A percentile compares a stretch with the other conserved stretches of the same genome.
These are phyloP conservation scores for Ganaspis sp. DNA, from an alignment of 1,140 invertebrate genomes.

Conservation along the genomic window DNA sequence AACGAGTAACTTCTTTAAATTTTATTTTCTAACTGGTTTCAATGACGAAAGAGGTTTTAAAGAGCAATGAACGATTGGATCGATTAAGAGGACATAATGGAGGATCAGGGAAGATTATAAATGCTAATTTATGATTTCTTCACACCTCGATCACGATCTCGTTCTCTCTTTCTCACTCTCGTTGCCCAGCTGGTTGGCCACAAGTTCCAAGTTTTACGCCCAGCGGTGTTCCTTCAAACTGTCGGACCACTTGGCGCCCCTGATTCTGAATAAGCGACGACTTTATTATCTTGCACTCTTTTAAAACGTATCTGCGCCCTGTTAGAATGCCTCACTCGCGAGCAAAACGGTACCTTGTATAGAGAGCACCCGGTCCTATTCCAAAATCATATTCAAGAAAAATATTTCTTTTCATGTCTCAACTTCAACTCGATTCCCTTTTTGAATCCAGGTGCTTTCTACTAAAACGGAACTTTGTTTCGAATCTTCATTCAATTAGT, in stretches of 20 bases:
- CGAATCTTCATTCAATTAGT: too few species aligned
- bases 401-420: not conserved
- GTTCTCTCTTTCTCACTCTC: constrained; percentile 38
- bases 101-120: constrained; percentile 52
- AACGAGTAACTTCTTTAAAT: too few species aligned
- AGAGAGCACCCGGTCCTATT: not conserved
- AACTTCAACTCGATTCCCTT: not conserved
- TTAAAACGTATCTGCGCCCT: constrained; percentile 38
- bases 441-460: too few species aligned
- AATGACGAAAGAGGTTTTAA: not conserved
- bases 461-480: too few species aligned
- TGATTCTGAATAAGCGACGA: constrained; percentile 59
- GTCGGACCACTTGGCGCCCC: constrained; percentile 57
- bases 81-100: constrained; percentile 40
- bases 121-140: constrained; percentile 69
- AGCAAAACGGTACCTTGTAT: constrained; percentile 37
- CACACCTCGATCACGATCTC: constrained; percentile 48
- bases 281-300: constrained; percentile 58
- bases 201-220: constrained; percentile 49
- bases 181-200: constrained; percentile 44
- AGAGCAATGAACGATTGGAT: constrained; percentile 56
- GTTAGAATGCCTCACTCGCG: constrained; percentile 40
- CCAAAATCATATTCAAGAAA: not conserved
- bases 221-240: constrained; percentile 42
- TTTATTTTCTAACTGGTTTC: not conserved